phyloP scores from a whole-genome alignment of 2,888 invertebrate species.

The Acrobasis consociella region DNA sequence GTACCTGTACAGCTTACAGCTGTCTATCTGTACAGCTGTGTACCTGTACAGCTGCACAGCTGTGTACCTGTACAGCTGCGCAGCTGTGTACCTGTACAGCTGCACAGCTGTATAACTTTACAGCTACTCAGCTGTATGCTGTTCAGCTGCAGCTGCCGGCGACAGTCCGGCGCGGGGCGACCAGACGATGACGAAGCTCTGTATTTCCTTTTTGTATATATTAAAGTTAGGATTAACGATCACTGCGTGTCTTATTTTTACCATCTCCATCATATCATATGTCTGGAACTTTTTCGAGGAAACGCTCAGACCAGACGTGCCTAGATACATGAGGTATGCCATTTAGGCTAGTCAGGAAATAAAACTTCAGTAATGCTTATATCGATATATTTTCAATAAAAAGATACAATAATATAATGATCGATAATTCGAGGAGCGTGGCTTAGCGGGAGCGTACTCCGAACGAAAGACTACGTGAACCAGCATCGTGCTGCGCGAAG shows the following conservation, averaged over 20 bases:
- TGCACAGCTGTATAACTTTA: not conserved
- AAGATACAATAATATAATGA: constrained; percentile 40
- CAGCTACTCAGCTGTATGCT: not conserved
- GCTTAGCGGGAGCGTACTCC: constrained; percentile 34
- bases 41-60: no score
- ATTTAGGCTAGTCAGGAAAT: no score
- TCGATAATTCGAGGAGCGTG: constrained; percentile 31
- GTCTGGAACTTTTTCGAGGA: no score
- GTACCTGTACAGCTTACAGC: no score
- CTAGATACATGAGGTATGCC: no score
- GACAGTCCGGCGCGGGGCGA: constrained; percentile 4
- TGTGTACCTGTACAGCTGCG: no score
- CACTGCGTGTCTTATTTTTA: constrained; percentile 28
- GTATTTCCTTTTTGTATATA: constrained; percentile 74
- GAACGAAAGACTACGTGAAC: constrained; percentile 31
- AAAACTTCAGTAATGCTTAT: constrained; percentile 43
- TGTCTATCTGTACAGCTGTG: no score
- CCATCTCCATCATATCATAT: no score
- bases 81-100: no score
- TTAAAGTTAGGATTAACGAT: constrained; percentile 65
- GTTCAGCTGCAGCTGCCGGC: constrained; percentile 6
- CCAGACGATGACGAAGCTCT: constrained; percentile 20
- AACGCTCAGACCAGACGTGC: no score
- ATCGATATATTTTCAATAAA: constrained; percentile 60
- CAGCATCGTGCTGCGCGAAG: constrained; percentile 36